phyloP scores from a whole-genome alignment of 2,113 vertebrate genomes.

The Speoplatyrhinus poulsoni region DNA sequence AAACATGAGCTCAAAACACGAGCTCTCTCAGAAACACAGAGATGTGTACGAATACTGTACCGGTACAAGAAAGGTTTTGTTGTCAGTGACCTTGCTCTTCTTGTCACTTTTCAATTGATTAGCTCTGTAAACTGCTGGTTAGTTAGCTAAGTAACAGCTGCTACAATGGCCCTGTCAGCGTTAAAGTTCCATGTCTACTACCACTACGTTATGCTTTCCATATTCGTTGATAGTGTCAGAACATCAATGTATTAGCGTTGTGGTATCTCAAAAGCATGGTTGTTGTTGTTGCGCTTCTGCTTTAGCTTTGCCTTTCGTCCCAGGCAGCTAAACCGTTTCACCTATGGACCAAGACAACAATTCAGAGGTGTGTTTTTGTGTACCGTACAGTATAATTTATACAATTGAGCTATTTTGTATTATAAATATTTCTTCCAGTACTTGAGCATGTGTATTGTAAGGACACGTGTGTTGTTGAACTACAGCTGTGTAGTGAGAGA shows the following conservation, averaged over 20 bases:
- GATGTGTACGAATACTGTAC: too few relatives aligned
- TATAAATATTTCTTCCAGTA: neutral
- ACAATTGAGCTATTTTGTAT: neutral
- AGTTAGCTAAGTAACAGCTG: neutral
- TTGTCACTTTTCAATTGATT: neutral
- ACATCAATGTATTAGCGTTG: neutral
- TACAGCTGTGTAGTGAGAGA: too few relatives aligned
- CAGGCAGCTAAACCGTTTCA: slow-evolving; percentile 31
- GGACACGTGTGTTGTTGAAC: too few relatives aligned
- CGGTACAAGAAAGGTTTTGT: too few relatives aligned
- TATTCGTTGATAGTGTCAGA: too few relatives aligned
- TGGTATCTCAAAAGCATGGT: neutral
- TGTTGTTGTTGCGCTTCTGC: neutral
- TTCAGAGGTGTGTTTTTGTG: slow-evolving; percentile 62
- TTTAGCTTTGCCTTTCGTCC: slow-evolving; percentile 20
- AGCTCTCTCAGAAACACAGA: too few relatives aligned
- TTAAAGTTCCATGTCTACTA: neutral
- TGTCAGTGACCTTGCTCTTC: too few relatives aligned
- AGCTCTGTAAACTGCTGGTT: neutral
- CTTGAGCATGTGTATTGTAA: neutral
- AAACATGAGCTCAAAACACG: too few relatives aligned
- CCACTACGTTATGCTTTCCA: too few relatives aligned
- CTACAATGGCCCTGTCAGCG: neutral
- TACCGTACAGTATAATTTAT: neutral
- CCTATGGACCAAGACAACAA: slow-evolving; percentile 76